phyloP scores from a whole-genome alignment of 1,140 invertebrate genomes.

The Drosophila yakuba region DNA sequence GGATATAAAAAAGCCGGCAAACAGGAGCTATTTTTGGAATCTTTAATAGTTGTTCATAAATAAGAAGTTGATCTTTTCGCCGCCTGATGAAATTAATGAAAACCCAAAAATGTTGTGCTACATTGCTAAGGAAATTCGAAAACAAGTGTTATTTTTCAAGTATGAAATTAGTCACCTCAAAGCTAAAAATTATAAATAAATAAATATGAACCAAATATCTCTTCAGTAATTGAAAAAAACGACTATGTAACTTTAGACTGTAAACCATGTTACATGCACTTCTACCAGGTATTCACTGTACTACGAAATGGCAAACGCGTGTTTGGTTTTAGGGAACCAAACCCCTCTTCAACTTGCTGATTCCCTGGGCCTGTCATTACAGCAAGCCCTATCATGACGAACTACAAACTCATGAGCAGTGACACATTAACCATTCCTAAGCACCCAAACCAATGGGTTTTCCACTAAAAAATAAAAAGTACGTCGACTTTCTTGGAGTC shows the following conservation, averaged over 20 bases:
- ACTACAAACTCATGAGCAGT: constrained; percentile 29
- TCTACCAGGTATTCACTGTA: constrained; percentile 17
- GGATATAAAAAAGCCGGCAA: too few species aligned
- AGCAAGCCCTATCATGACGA: constrained; percentile 19
- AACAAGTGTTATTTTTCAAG: too few species aligned
- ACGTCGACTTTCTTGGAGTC: constrained; percentile 28
- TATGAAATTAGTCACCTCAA: too few species aligned
- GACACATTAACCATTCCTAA: constrained; percentile 8
- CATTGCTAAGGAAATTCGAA: too few species aligned
- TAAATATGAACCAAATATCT: too few species aligned
- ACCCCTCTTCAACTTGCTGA: constrained; percentile 15
- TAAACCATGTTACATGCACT: background rate
- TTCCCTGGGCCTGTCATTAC: constrained; percentile 6
- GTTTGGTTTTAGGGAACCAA: constrained; percentile 17
- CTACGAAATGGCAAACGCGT: constrained; percentile 14
- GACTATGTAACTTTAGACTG: background rate
- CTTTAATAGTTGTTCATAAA: too few species aligned
- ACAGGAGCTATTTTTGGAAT: too few species aligned
- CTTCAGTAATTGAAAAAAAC: too few species aligned
- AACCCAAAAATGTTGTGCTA: too few species aligned
- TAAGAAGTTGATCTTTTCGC: too few species aligned
- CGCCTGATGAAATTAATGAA: too few species aligned
- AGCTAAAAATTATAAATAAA: too few species aligned
- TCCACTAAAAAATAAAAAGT: constrained; percentile 9
- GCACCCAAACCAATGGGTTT: background rate